phyloP scores from a whole-genome alignment of 2,113 vertebrate species.

The Paracanthobrama guichenoti region DNA sequence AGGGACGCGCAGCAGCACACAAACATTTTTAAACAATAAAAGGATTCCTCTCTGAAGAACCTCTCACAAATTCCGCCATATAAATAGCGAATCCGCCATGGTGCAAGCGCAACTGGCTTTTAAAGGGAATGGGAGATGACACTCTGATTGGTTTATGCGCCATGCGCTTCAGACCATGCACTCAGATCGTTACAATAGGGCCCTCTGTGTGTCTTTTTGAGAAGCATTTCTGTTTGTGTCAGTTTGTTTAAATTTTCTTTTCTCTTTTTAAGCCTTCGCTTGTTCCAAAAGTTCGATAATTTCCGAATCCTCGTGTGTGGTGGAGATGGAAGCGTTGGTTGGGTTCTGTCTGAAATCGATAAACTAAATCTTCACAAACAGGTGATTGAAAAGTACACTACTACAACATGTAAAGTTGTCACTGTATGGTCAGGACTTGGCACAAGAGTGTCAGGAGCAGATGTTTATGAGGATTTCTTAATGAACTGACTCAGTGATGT shows the following conservation, averaged over 20 bases:
- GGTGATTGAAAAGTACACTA: conserved; percentile 65
- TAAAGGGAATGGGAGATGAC: no score
- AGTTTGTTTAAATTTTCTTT: neutral
- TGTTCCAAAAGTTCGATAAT: conserved; percentile 99
- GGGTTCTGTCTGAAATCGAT: conserved; percentile 98
- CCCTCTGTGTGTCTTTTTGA: neutral
- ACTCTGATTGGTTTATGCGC: no score
- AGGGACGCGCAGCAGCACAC: no score
- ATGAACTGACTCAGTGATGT: neutral
- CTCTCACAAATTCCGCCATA: no score
- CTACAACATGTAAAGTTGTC: neutral
- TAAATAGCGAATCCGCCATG: no score
- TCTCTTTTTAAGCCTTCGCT: conserved; percentile 82
- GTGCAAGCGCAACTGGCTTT: no score
- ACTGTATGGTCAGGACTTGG: neutral
- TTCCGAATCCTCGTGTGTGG: conserved; percentile 98
- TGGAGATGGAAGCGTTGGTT: conserved; percentile 96
- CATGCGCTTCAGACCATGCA: no score
- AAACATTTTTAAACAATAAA: no score
- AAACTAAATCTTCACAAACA: conserved; percentile 96
- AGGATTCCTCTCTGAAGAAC: no score
- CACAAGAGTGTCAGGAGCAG: neutral
- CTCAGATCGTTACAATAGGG: no score
- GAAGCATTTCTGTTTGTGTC: neutral
- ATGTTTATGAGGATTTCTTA: conserved; percentile 19